A percentile compares a stretch with the other conserved stretches of the same genome.
These are phyloP conservation scores for Incurvaria masculella DNA, from an alignment of 2,888 invertebrate species.

Conservation along the genomic window DNA sequence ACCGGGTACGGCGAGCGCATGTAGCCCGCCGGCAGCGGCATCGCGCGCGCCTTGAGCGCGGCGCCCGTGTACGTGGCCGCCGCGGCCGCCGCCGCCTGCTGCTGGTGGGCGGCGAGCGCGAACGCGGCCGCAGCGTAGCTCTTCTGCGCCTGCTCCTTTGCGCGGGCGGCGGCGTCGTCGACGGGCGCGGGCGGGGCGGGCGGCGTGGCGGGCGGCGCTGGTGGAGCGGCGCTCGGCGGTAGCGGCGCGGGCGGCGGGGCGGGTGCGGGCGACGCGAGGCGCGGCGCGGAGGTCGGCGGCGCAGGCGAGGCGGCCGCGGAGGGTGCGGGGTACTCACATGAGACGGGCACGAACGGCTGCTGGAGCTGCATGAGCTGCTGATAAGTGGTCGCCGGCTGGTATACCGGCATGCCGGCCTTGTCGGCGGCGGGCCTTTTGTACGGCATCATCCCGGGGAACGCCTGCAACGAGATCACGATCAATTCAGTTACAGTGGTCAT, in stretches of 20 bases:
- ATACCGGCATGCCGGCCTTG: slow-evolving; percentile 95
- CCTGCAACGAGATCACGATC: slow-evolving; percentile 55
- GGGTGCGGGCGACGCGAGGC: slow-evolving; percentile 25
- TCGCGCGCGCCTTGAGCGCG: slow-evolving; percentile 55
- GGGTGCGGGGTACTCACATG: slow-evolving; percentile 94
- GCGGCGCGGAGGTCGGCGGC: slow-evolving; percentile 29
- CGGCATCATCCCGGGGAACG: slow-evolving; percentile 93
- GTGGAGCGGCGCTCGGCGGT: slow-evolving; percentile 18
- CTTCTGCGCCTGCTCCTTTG: slow-evolving; percentile 81
- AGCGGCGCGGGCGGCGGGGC: slow-evolving; percentile 16
- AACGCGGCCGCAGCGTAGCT: slow-evolving; percentile 71
- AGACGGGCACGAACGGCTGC: slow-evolving; percentile 97
- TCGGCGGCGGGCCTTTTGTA: slow-evolving; percentile 95
- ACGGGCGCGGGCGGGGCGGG: slow-evolving; percentile 21
- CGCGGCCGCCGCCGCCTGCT: slow-evolving; percentile 54
- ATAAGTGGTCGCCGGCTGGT: slow-evolving; percentile 90
- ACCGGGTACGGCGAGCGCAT: slow-evolving; percentile 39
- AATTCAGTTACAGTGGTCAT: too few species aligned
- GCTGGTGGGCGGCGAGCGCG: slow-evolving; percentile 47
- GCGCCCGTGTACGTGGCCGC: slow-evolving; percentile 71
- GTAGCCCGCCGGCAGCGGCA: slow-evolving; percentile 29
- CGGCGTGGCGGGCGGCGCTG: slow-evolving; percentile 21
- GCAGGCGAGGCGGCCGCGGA: slow-evolving; percentile 62
- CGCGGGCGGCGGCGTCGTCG: slow-evolving; percentile 32
- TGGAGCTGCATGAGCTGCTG: slow-evolving; percentile 94